phyloP scores from a whole-genome alignment of 2,888 invertebrate genomes.

The Trichacis sp. region DNA sequence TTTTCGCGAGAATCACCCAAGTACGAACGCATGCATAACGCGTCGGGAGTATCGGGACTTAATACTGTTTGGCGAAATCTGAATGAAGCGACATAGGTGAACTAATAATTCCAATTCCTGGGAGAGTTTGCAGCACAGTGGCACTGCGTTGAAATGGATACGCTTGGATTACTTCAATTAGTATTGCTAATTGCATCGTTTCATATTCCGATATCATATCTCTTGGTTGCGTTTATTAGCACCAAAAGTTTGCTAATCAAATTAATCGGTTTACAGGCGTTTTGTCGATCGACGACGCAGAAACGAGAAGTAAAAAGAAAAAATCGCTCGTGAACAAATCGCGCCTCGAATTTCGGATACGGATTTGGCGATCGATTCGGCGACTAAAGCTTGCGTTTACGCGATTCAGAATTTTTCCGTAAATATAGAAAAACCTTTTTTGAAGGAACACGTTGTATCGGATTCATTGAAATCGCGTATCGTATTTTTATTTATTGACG shows the following conservation, averaged over 20 bases:
- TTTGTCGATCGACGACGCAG: neutral
- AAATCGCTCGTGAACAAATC: neutral
- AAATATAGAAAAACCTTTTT: too few species aligned
- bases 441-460: neutral
- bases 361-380: too few species aligned
- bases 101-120: constrained; percentile 48
- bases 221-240: constrained; percentile 23
- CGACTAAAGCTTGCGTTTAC: too few species aligned
- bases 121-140: constrained; percentile 39
- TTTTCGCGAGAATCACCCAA: neutral
- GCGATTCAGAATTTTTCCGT: too few species aligned
- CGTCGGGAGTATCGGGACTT: constrained; percentile 27
- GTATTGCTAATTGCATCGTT: constrained; percentile 61
- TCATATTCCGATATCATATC: constrained; percentile 48
- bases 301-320: too few species aligned
- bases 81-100: constrained; percentile 45
- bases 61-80: constrained; percentile 40
- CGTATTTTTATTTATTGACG: neutral
- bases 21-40: neutral
- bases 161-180: constrained; percentile 49
- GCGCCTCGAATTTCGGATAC: too few species aligned
- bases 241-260: constrained; percentile 37
- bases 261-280: constrained; percentile 36
- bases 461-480: neutral
- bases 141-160: constrained; percentile 36